Base-by-base conservation (phyloP, 2,888 invertebrate species). In the Stegophylla sp. region DNA sequence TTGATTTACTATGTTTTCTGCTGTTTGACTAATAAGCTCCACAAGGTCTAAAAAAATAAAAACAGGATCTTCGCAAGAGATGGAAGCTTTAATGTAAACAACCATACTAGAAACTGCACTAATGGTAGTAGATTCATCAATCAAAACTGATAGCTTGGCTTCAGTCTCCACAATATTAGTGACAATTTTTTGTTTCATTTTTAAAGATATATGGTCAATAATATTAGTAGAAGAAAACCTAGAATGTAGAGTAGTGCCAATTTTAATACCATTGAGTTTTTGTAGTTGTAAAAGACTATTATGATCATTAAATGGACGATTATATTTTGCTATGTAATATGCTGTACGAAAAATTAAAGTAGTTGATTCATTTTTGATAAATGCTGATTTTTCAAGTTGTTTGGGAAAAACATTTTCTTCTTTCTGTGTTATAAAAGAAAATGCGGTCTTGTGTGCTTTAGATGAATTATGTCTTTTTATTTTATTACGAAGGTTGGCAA, bases 21-120 rank as follows among this genome's bases (percentile, higher is more conserved):
- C 34, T n/a, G 13, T 10, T 20, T 71, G 53, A 20, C 17, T 45
- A 45, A n/a, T 17, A 26, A 67, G 45, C 2, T 71, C 71, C 10
- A 51, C 12, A n/a, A 71, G 34, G 34, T 17, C 59, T 59, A 59
- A 59, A 59, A 59, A 59, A 20, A 59, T 23, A 59, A 59, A 59
- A 59, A 59, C 23, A 20, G 59, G 59, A 59, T 23, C 10, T 15
- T 59, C 23, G 20, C 20, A 59, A 15, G 59, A 59, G 17, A 59
- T 59, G 23, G 59, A 59, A 20, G 59, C n/a, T 23, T 59, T 59
- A 59, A 59, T 59, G 23, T 12, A 59, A 3, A 59, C 59, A 23
- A 59, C 59, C 59, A 59, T 59, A 4, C 20, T 10, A 20, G 13
- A 59, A 12, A 20, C 20, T 3, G 59, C 23, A 23, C 59, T 59